phyloP scores from a whole-genome alignment of 2,888 invertebrate species.

The Leptinotarsa haldemani region DNA sequence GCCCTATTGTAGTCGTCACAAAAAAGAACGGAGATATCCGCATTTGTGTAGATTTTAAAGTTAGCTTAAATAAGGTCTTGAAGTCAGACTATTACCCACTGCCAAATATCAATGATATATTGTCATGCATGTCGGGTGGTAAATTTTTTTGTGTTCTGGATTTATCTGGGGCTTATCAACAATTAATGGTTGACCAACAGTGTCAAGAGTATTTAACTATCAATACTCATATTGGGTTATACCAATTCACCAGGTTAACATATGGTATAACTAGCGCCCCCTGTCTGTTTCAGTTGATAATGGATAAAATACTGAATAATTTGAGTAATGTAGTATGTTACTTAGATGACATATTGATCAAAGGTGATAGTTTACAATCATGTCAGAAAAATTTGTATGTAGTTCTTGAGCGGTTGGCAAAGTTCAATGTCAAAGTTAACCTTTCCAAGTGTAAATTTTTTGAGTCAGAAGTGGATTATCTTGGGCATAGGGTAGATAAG shows the following conservation, averaged over 20 bases:
- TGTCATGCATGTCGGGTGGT: constrained; percentile 26
- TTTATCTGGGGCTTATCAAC: constrained; percentile 31
- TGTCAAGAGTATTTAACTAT: too few species aligned
- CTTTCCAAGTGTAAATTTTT: constrained; percentile 14
- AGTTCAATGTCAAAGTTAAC: constrained; percentile 25
- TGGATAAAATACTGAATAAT: constrained; percentile 30
- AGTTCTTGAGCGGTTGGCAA: constrained; percentile 18
- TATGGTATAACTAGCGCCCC: constrained; percentile 27
- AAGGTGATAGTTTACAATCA: constrained; percentile 9
- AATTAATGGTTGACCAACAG: constrained; percentile 19
- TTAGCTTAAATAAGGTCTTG: constrained; percentile 37
- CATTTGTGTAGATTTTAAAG: constrained; percentile 56
- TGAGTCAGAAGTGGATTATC: constrained; percentile 17
- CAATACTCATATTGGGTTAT: too few species aligned
- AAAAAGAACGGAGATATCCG: constrained; percentile 51
- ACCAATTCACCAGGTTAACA: too few species aligned
- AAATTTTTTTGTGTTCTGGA: constrained; percentile 27
- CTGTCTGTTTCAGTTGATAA: constrained; percentile 28
- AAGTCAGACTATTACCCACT: constrained; percentile 32
- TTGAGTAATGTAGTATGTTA: constrained; percentile 26
- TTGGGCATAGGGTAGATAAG: constrained; percentile 20
- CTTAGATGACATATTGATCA: constrained; percentile 33
- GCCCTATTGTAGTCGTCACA: constrained; percentile 54
- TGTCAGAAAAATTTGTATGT: constrained; percentile 14
- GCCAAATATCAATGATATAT: constrained; percentile 31